These are phyloP conservation scores for Hesperia comma DNA, from an alignment of 2,888 invertebrate species.

Conservation along the genomic window DNA sequence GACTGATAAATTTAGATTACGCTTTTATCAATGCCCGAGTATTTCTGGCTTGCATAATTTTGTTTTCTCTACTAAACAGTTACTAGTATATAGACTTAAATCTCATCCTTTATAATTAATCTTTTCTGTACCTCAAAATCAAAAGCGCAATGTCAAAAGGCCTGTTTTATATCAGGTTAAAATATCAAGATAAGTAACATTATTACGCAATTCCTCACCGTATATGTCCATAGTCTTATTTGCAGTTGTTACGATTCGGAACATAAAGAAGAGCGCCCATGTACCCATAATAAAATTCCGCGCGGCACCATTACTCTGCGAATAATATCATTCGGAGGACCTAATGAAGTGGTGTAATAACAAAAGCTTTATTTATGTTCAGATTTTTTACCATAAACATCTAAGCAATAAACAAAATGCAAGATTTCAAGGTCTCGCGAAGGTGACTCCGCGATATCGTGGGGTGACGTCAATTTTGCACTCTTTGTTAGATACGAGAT, in stretches of 20 bases:
- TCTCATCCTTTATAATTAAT: too few species aligned
- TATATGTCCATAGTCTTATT: conserved; percentile 3
- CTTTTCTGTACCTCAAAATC: too few species aligned
- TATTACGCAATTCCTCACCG: not conserved
- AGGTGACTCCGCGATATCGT: conserved; percentile 48
- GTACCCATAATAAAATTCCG: conserved; percentile 36
- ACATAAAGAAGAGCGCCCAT: conserved; percentile 19
- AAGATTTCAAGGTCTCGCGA: conserved; percentile 62
- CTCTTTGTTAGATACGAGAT: conserved; percentile 45
- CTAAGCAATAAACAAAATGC: conserved; percentile 57
- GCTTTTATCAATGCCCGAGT: too few species aligned
- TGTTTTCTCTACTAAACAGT: too few species aligned
- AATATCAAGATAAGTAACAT: too few species aligned
- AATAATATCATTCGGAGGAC: conserved; percentile 53
- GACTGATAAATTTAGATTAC: too few species aligned
- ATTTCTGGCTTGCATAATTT: too few species aligned
- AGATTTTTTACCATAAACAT: conserved; percentile 64
- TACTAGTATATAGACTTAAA: too few species aligned
- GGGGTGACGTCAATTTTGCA: conserved; percentile 54
- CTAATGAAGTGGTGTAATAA: conserved; percentile 67
- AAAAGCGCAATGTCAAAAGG: too few species aligned
- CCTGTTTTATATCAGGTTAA: too few species aligned
- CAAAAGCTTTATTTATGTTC: conserved; percentile 64
- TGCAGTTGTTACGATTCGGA: conserved; percentile 20
- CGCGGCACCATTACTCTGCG: conserved; percentile 49